Percentiles rank a stretch among this genome's conserved stretches.
These are phyloP conservation scores for Phrynocephalus vlangalii DNA, from an alignment of 2,797 vertebrate species.

Conservation along the genomic window DNA sequence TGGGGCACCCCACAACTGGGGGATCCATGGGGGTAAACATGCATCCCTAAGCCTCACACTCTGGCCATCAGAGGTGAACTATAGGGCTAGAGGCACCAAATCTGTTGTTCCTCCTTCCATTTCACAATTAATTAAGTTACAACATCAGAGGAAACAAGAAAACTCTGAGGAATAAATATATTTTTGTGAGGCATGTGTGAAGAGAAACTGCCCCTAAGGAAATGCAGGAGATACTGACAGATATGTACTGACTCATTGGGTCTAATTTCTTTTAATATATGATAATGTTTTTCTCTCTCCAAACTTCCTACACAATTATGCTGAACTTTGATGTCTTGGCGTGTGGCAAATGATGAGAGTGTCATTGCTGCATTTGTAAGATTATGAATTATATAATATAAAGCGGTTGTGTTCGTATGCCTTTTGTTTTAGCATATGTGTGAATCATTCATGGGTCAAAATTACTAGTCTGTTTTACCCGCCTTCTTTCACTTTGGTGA, in stretches of 20 bases:
- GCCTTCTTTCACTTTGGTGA: slow-evolving; percentile 74
- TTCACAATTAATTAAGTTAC: slow-evolving; percentile 41
- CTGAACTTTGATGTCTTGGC: slow-evolving; percentile 71
- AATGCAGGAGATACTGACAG: slow-evolving; percentile 8
- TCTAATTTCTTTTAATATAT: slow-evolving; percentile 71
- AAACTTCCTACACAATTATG: slow-evolving; percentile 54
- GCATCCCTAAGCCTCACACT: too few relatives aligned
- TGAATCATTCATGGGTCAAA: slow-evolving; percentile 79
- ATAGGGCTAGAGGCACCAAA: slow-evolving; percentile 39
- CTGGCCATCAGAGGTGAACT: too few relatives aligned
- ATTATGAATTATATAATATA: slow-evolving; percentile 74
- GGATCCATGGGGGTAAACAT: too few relatives aligned
- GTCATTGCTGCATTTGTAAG: slow-evolving; percentile 69
- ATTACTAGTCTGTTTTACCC: slow-evolving; percentile 75
- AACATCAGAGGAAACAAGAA: background rate
- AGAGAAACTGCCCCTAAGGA: background rate
- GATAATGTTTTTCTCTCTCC: slow-evolving; percentile 41
- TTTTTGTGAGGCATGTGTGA: slow-evolving; percentile 47
- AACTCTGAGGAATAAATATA: background rate
- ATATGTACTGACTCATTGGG: slow-evolving; percentile 51
- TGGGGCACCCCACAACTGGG: too few relatives aligned
- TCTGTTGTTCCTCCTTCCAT: background rate
- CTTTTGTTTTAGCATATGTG: slow-evolving; percentile 59
- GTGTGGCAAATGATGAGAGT: slow-evolving; percentile 71
- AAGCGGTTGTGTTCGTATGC: slow-evolving; percentile 63